phyloP scores from a whole-genome alignment of 2,888 invertebrate genomes.

The Helicoverpa assulta region DNA sequence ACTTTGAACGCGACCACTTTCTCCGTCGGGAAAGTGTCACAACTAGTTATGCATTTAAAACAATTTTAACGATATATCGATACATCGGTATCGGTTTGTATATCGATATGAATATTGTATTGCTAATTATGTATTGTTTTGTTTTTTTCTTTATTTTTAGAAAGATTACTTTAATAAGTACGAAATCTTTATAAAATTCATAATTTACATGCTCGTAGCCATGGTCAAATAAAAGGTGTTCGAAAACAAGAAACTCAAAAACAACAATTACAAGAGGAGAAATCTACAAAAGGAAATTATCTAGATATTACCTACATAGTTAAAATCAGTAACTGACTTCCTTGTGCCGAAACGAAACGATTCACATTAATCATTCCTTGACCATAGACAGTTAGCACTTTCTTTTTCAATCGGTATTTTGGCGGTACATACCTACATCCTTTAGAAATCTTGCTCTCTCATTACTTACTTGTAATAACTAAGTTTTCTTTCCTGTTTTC shows the following conservation, averaged over 20 bases:
- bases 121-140: not conserved
- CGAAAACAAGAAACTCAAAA: no score
- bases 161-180: no score
- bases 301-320: not conserved
- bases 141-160: no score
- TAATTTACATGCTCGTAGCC: no score
- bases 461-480: not conserved
- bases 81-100: slow-evolving; percentile 19
- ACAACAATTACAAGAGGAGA: not conserved
- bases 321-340: not conserved
- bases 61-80: slow-evolving; percentile 53
- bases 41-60: slow-evolving; percentile 59
- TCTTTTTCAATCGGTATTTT: slow-evolving; percentile 25
- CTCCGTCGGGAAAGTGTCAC: no score
- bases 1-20: slow-evolving; percentile 16
- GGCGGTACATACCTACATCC: slow-evolving; percentile 4
- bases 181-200: no score
- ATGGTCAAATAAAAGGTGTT: no score
- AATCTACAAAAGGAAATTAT: not conserved
- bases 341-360: slow-evolving; percentile 8
- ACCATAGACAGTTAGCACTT: slow-evolving; percentile 18
- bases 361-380: slow-evolving; percentile 30
- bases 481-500: not conserved
- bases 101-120: slow-evolving; percentile 33
- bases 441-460: slow-evolving; percentile 26